These are phyloP conservation scores for Oryctolagus cuniculus DNA, from an alignment of 2,113 vertebrate genomes.

Conservation along the genomic window mOryCun1.1 NC_091440.1:44316501-44317000, in stretches of 20 bases:
- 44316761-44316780: neutral
- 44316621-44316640: neutral
- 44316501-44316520: neutral
- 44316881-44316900: neutral
- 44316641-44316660: neutral
- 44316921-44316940: neutral
- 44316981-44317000: neutral
- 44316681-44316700: neutral
- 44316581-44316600: neutral
- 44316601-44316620: neutral
- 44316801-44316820: neutral
- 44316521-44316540: neutral
- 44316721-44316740: neutral
- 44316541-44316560: neutral
- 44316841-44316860: neutral
- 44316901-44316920: neutral
- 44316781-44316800: neutral
- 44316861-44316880: neutral
- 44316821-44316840: neutral
- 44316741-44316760: neutral
- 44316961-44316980: neutral
- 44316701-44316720: neutral
- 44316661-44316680: neutral
- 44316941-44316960: neutral
- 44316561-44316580: neutral